Evolutionary conservation across 35 echinoderm and acorn worm genomes (phyloP).

Genomic region (Holothuria glaberrima): DNA sequence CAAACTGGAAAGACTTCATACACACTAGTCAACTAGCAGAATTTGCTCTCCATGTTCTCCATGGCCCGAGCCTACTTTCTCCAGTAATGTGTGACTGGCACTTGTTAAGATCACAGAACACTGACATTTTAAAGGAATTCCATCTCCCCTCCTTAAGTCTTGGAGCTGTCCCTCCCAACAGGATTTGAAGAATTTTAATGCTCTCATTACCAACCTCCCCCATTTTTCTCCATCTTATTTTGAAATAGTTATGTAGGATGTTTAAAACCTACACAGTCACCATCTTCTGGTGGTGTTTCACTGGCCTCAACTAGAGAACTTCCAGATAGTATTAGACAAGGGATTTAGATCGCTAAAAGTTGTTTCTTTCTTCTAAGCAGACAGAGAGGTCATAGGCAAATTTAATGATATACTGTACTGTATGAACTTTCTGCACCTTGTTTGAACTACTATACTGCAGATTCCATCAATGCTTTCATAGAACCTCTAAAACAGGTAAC

Average conservation of each 20-base stretch:
- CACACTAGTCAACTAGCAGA: not conserved
- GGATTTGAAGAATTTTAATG: slow-evolving; percentile 48
- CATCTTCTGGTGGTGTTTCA: too few species aligned
- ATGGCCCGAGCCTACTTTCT: not conserved
- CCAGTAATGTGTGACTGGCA: not conserved
- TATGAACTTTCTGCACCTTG: too few species aligned
- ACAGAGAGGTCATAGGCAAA: too few species aligned
- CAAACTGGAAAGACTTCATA: not conserved
- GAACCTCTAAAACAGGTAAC: too few species aligned
- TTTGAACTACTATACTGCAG: too few species aligned
- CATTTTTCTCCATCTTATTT: not conserved
- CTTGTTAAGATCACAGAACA: slow-evolving; percentile 5
- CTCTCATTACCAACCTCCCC: not conserved
- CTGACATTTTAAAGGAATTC: slow-evolving; percentile 1
- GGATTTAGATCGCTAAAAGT: too few species aligned
- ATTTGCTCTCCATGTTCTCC: not conserved
- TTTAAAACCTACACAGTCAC: slow-evolving; percentile 13
- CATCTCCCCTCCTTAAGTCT: not conserved
- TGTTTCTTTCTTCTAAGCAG: too few species aligned
- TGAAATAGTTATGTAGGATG: slow-evolving; percentile 23
- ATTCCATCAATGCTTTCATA: too few species aligned
- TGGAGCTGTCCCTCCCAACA: not conserved
- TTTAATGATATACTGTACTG: too few species aligned
- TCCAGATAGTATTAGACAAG: too few species aligned
- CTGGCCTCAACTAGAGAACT: too few species aligned